Percentiles rank a stretch among this genome's conserved stretches.
Conservation (phyloP, 2,888 invertebrate genomes). For the Hirtodrosophila trivittata region DNA sequence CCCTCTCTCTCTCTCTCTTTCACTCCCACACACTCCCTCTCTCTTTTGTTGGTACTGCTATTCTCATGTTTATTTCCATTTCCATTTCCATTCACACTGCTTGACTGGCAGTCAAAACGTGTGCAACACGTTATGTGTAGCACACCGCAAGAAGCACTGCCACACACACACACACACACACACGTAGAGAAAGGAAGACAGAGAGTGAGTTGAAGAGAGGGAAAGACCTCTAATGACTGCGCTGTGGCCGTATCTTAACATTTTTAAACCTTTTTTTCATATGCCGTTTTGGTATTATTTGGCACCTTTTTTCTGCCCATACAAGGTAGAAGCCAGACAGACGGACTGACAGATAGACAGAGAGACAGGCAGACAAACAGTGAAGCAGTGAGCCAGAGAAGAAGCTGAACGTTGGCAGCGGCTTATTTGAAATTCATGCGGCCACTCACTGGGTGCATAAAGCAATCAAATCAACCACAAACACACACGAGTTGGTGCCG, state of each 20-base stretch:
- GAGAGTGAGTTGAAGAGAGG: background rate
- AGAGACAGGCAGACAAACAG: background rate
- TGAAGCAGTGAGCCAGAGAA: constrained; percentile 2
- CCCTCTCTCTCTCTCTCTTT: background rate
- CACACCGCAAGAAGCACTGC: constrained; percentile 5
- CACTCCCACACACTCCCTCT: too few species aligned
- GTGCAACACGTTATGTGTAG: constrained; percentile 68
- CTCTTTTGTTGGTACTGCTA: background rate
- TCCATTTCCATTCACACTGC: constrained; percentile 41
- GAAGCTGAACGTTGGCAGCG: constrained; percentile 28
- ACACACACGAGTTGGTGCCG: constrained; percentile 38
- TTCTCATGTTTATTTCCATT: constrained; percentile 54
- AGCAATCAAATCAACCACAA: constrained; percentile 82
- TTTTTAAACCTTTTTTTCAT: constrained; percentile 42
- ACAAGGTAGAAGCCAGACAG: background rate
- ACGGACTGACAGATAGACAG: constrained; percentile 1
- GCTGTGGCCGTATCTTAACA: constrained; percentile 52
- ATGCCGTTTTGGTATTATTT: constrained; percentile 49
- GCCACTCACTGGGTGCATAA: constrained; percentile 82
- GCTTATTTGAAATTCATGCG: constrained; percentile 81
- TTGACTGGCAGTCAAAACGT: constrained; percentile 64
- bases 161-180: background rate
- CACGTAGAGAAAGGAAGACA: background rate
- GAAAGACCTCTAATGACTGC: constrained; percentile 62
- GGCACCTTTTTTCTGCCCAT: constrained; percentile 39